These are phyloP conservation scores for Eurytoma californica DNA, from an alignment of 2,888 invertebrate genomes.

Conservation along the genomic window DNA sequence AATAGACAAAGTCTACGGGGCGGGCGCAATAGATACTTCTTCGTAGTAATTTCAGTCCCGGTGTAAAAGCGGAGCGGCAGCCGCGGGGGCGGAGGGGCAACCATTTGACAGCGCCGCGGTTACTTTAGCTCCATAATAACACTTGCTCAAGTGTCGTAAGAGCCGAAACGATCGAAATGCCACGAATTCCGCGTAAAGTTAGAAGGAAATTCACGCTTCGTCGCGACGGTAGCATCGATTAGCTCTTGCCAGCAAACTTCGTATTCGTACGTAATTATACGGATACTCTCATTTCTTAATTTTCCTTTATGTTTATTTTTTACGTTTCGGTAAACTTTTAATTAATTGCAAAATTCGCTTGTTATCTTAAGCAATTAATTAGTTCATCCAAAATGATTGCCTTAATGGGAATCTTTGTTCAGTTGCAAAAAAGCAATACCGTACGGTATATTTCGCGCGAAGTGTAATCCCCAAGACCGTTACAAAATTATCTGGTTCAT, in stretches of 20 bases:
- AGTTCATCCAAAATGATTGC: too few species aligned
- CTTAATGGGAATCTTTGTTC: too few species aligned
- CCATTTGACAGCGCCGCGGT: slow-evolving; percentile 32
- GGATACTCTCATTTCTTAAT: neutral
- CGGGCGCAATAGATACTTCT: slow-evolving; percentile 37
- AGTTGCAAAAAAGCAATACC: too few species aligned
- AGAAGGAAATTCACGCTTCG: slow-evolving; percentile 45
- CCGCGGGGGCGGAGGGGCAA: neutral
- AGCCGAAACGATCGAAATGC: slow-evolving; percentile 55
- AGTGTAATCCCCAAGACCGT: too few species aligned
- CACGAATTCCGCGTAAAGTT: slow-evolving; percentile 58
- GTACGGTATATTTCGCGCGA: too few species aligned
- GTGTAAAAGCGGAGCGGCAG: slow-evolving; percentile 18
- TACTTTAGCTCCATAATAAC: slow-evolving; percentile 49
- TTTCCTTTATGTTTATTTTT: neutral
- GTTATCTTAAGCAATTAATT: too few species aligned
- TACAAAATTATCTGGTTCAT: too few species aligned
- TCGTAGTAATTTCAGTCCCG: slow-evolving; percentile 28
- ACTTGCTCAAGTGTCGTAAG: slow-evolving; percentile 59
- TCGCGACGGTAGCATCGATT: slow-evolving; percentile 29
- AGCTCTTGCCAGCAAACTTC: too few species aligned
- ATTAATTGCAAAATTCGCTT: too few species aligned
- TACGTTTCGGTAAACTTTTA: too few species aligned
- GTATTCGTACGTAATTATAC: too few species aligned
- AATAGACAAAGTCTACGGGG: slow-evolving; percentile 42